Evolutionary conservation across 2,888 invertebrate species (phyloP), one percentile per base, ranked within the genome.

Genomic region (Thysanoteuthis rhombus): DNA sequence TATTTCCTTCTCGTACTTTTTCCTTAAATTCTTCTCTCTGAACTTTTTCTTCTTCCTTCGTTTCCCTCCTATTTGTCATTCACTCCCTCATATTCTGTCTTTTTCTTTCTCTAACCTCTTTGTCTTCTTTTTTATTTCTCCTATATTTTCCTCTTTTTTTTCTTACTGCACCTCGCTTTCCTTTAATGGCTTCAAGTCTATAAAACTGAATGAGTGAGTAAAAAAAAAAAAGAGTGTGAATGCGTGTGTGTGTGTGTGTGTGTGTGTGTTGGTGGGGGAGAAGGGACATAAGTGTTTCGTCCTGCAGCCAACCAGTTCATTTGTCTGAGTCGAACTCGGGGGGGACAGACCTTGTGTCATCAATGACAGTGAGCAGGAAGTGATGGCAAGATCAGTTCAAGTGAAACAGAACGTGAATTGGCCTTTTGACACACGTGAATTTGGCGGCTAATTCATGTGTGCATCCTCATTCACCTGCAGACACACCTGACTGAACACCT

Each of bases 381-480:
- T 75, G n/a, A 75, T 75, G 19, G n/a, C 36, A 75, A 36, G 75
- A 75, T 75, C n/a, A 75, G n/a, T 75, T 75, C n/a, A 75, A 75
- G 75, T 16, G 75, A 75, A 75, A 75, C 75, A n/a, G 75, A 75
- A 75, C n/a, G n/a, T 75, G 75, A 75, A 75, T 36, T 75, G 75
- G n/a, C 75, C 75, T 36, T 75, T 75, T 75, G 75, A 75, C 75
- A 75, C 75, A 25, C 75, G 75, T 75, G 75, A 36, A 75, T n/a
- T 75, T 75, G 75, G 75, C 75, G 75, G n/a, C n/a, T 75, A 75
- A 75, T 75, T 75, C 75, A 75, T n/a, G 75, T 75, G 75, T 75
- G 75, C 75, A 75, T 75, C 75, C 75, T 75, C 75, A 75, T 75
- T 75, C n/a, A 75, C 75, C n/a, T 75, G 75, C 75, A 75, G 10